These are phyloP conservation scores for Serinus canaria DNA, from an alignment of 2,113 vertebrate species.

Conservation along the genomic window DNA sequence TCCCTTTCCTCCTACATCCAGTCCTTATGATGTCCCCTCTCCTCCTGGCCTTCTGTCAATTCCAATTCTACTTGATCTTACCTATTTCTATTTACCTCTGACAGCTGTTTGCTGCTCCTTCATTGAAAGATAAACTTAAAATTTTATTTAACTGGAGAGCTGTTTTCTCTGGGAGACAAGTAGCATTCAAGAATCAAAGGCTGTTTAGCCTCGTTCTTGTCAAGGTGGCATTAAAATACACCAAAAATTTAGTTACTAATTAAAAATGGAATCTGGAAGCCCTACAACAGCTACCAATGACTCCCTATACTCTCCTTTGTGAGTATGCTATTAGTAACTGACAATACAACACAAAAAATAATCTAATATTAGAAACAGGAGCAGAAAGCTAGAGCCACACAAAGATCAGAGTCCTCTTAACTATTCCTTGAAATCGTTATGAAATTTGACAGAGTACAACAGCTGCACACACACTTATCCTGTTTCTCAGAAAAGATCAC, in stretches of 20 bases:
- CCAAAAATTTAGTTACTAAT: not conserved
- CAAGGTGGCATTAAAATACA: not conserved
- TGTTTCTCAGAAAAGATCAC: not conserved
- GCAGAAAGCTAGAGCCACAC: not conserved
- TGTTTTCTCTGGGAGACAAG: not conserved
- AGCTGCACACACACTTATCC: not conserved
- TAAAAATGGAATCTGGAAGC: not conserved
- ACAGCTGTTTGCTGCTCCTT: not conserved
- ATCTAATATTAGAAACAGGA: not conserved
- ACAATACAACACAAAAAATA: not conserved
- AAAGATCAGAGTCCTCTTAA: not conserved
- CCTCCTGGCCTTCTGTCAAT: not conserved
- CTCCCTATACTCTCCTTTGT: not conserved
- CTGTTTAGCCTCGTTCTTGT: not conserved
- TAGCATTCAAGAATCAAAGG: not conserved
- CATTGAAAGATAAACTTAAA: not conserved
- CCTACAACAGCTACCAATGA: not conserved
- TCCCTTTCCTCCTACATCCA: not conserved
- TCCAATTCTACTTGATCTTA: not conserved
- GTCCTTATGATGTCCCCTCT: not conserved
- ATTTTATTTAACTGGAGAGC: not conserved
- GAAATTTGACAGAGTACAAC: not conserved
- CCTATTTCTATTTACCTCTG: not conserved
- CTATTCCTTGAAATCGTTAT: not conserved
- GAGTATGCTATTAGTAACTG: not conserved